A percentile compares a stretch with the other conserved stretches of the same genome.
Conservation (phyloP, 2,113 vertebrate species). For the Bos indicus region DNA sequence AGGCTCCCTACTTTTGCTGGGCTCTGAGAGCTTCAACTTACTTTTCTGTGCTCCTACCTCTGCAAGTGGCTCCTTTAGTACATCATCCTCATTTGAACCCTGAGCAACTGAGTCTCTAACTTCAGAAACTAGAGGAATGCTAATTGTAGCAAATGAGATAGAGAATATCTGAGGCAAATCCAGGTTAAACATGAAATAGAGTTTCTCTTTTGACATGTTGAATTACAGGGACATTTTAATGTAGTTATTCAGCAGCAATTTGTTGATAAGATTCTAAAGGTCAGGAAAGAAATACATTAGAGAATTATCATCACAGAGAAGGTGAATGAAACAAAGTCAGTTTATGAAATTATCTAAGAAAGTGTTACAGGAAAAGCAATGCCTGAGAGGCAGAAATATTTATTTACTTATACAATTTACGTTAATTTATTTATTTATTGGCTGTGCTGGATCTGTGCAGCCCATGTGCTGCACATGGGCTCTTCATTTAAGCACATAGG, state of each 20-base stretch:
- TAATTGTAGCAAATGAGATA: neutral
- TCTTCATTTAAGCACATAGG: neutral
- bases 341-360: neutral
- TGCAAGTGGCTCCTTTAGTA: too few species aligned
- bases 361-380: neutral
- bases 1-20: neutral
- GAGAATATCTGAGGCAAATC: neutral
- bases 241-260: neutral
- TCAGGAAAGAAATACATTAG: neutral
- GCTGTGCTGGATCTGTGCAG: neutral
- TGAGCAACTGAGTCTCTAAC: neutral
- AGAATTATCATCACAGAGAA: neutral
- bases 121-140: neutral
- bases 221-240: neutral
- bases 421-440: rapidly evolving
- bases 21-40: neutral
- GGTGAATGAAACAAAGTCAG: neutral
- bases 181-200: neutral
- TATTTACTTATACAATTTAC: neutral
- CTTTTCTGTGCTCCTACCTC: rapidly evolving
- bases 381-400: neutral
- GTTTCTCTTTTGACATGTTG: neutral
- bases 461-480: neutral
- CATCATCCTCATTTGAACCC: neutral
- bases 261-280: neutral